Evolutionary conservation across 2,113 vertebrate genomes (phyloP).

Genomic region (Gasterosteus aculeatus): DNA sequence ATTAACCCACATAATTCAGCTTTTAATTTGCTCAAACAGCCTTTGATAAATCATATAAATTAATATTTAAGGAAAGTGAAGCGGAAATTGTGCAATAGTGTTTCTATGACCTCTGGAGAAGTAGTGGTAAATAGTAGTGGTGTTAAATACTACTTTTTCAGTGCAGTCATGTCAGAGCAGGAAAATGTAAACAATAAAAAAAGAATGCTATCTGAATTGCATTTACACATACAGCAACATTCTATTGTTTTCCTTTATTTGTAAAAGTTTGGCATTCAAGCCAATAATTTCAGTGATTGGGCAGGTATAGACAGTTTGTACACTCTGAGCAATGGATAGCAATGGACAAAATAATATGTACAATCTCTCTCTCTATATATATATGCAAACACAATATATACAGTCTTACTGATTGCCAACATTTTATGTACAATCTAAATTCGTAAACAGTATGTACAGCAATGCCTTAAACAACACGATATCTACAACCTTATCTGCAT

Average conservation of each 20-base stretch:
- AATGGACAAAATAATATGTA: constrained; percentile 63
- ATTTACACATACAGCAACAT: not conserved
- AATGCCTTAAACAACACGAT: constrained; percentile 30
- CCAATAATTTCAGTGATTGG: constrained; percentile 58
- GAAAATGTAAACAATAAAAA: not conserved
- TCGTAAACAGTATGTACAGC: constrained; percentile 66
- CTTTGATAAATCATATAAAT: not conserved
- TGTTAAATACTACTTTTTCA: not conserved
- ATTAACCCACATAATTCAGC: not conserved
- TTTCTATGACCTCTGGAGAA: not conserved
- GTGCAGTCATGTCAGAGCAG: not conserved
- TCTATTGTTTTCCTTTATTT: constrained; percentile 64
- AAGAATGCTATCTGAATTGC: not conserved
- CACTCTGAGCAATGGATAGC: constrained; percentile 62
- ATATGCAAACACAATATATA: constrained; percentile 67
- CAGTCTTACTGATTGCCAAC: constrained; percentile 26
- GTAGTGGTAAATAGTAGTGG: not conserved
- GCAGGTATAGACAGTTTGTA: constrained; percentile 70
- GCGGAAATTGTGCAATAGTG: not conserved
- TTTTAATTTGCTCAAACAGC: not conserved
- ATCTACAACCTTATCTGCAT: constrained; percentile 40
- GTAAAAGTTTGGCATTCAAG: constrained; percentile 72
- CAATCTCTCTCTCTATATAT: constrained; percentile 47
- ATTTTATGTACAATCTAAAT: constrained; percentile 54
- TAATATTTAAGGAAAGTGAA: not conserved